phyloP scores from a whole-genome alignment of 2,888 invertebrate species.

The Tenthredo scrophulariae region DNA sequence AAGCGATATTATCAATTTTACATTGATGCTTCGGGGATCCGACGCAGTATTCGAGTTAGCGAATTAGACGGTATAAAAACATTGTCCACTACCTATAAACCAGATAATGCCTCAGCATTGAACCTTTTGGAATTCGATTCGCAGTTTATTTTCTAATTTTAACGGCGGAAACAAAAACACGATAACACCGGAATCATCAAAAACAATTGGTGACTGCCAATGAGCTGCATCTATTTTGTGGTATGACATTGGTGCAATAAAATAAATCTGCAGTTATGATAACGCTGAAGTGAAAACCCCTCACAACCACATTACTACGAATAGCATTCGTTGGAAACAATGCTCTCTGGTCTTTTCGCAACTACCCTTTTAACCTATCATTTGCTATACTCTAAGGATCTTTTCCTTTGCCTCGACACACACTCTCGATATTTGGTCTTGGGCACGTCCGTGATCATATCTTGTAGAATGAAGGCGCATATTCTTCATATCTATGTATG shows the following conservation, averaged over 20 bases:
- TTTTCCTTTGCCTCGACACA: background rate
- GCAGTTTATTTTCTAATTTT: background rate
- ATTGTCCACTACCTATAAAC: background rate
- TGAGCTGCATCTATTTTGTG: too few relatives aligned
- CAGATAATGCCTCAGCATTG: background rate
- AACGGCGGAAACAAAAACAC: too few relatives aligned
- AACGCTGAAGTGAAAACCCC: background rate
- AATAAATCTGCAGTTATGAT: too few relatives aligned
- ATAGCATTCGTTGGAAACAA: constrained; percentile 25
- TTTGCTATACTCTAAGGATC: background rate
- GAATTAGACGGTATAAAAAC: background rate
- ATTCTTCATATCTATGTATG: background rate
- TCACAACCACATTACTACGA: constrained; percentile 20
- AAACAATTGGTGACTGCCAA: too few relatives aligned
- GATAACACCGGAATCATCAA: too few relatives aligned
- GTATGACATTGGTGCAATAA: too few relatives aligned
- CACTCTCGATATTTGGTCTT: background rate
- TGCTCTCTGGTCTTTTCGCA: constrained; percentile 4
- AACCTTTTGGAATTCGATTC: constrained; percentile 22
- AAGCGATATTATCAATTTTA: background rate
- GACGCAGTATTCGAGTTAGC: constrained; percentile 8
- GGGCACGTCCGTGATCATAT: background rate
- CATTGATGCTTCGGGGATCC: background rate
- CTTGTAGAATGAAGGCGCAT: background rate
- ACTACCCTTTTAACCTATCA: background rate